A percentile compares a stretch with the other conserved stretches of the same genome.
phyloP scores from a whole-genome alignment of 2,113 vertebrate genomes.

The Sceloporus undulatus region DNA sequence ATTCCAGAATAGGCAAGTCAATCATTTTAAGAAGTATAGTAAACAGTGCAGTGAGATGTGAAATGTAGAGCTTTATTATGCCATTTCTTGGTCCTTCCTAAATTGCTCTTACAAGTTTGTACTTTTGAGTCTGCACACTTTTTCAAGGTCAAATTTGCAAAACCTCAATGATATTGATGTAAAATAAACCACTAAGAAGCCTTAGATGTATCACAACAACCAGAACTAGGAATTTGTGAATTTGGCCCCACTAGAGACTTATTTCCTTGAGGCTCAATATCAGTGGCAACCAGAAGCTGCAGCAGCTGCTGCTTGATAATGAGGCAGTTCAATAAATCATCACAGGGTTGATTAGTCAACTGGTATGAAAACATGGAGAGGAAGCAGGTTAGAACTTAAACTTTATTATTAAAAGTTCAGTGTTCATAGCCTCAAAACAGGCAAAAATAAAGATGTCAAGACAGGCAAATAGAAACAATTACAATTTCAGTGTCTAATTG shows the following conservation, averaged over 20 bases:
- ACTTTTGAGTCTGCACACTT: conserved; percentile 28
- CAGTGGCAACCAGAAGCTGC: neutral
- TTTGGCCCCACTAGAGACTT: conserved; percentile 28
- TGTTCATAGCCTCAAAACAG: neutral
- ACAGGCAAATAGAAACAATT: neutral
- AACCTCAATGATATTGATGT: conserved; percentile 36
- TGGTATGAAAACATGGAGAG: neutral
- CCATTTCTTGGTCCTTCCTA: conserved; percentile 14
- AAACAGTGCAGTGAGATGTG: conserved; percentile 53
- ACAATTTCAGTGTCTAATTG: neutral
- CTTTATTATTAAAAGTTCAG: neutral
- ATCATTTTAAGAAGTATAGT: conserved; percentile 48
- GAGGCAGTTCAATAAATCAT: neutral
- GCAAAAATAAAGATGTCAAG: neutral
- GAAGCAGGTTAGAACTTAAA: neutral
- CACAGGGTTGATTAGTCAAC: neutral
- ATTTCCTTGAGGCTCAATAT: conserved; percentile 23
- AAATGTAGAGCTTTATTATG: conserved; percentile 48
- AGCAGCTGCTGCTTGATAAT: conserved; percentile 19
- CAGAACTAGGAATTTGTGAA: neutral
- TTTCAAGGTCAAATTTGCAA: conserved; percentile 48
- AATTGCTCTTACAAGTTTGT: conserved; percentile 39
- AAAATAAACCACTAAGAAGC: conserved; percentile 20
- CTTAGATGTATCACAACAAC: neutral
- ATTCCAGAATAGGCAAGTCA: conserved; percentile 32